Evolutionary conservation across 2,113 vertebrate species (phyloP).

Genomic region (crab-eating macaque (Macaca fascicularis)): DNA sequence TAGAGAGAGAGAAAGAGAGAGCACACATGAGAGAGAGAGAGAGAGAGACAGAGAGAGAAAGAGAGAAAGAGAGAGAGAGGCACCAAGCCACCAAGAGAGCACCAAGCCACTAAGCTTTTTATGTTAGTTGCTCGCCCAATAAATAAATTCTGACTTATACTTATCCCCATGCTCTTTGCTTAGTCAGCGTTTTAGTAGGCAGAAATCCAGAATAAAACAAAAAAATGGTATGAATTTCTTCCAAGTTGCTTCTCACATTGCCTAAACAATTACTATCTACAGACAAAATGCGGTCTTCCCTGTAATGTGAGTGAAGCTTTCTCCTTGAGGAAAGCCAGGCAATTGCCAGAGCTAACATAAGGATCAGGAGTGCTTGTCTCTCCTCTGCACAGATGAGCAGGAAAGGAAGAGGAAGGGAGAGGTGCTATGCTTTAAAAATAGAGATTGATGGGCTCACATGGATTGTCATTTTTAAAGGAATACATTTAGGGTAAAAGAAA

Average conservation of each 20-base stretch:
- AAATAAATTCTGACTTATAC: not conserved
- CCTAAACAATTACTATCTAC: not conserved
- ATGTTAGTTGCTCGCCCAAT: accelerated
- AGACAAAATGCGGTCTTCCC: too few relatives aligned
- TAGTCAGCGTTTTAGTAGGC: not conserved
- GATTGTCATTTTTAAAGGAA: not conserved
- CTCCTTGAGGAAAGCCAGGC: accelerated
- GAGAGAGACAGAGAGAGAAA: too few relatives aligned
- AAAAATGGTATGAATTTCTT: not conserved
- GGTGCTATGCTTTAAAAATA: accelerated
- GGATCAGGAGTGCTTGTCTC: accelerated
- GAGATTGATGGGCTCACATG: accelerated
- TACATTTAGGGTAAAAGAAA: not conserved
- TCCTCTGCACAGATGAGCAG: too few relatives aligned
- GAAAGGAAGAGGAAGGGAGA: not conserved
- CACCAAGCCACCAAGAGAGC: not conserved
- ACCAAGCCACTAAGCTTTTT: not conserved
- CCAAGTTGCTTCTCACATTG: not conserved
- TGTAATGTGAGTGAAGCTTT: accelerated
- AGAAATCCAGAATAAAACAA: not conserved
- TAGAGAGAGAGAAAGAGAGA: too few relatives aligned
- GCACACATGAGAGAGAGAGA: not conserved
- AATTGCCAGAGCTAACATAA: accelerated
- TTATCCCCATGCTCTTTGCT: not conserved
- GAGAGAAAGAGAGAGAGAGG: not conserved